Percentiles rank a stretch among this genome's conserved stretches.
These are phyloP conservation scores for Vulpes ferrilata DNA, from an alignment of 2,113 vertebrate species.

Conservation along the genomic window DNA sequence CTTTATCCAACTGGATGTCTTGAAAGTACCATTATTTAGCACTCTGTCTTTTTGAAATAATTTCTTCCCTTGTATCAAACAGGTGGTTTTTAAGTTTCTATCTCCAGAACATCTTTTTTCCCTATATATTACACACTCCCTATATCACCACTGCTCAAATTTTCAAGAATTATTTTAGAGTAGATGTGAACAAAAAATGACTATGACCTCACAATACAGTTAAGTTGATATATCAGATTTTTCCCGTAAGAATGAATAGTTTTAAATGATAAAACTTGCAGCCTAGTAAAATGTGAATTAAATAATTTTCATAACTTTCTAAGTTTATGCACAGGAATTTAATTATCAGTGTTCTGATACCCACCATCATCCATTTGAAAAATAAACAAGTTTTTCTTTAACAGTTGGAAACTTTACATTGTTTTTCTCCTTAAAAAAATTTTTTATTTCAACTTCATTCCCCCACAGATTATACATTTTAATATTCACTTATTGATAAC, in stretches of 20 bases:
- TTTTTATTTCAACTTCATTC: constrained; percentile 17
- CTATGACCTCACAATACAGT: neutral
- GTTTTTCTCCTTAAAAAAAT: neutral
- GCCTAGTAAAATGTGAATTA: constrained; percentile 23
- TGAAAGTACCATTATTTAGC: neutral
- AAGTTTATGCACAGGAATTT: neutral
- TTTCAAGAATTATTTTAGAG: constrained; percentile 1
- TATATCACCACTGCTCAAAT: neutral
- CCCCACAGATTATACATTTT: neutral
- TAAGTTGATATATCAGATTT: neutral
- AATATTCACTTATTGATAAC: neutral
- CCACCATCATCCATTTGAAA: constrained; percentile 33
- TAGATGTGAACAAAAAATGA: neutral
- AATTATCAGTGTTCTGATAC: neutral
- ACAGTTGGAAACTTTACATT: neutral
- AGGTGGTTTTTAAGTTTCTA: neutral
- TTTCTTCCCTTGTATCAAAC: neutral
- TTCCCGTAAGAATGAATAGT: neutral
- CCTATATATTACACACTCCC: neutral
- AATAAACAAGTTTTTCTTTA: neutral
- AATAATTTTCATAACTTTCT: neutral
- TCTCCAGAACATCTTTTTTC: neutral
- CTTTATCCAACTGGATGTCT: neutral
- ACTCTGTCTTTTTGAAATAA: neutral
- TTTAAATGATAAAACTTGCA: neutral